These are phyloP conservation scores for Heliconius ismenius DNA, from an alignment of 2,888 invertebrate genomes.

Conservation along the genomic window DNA sequence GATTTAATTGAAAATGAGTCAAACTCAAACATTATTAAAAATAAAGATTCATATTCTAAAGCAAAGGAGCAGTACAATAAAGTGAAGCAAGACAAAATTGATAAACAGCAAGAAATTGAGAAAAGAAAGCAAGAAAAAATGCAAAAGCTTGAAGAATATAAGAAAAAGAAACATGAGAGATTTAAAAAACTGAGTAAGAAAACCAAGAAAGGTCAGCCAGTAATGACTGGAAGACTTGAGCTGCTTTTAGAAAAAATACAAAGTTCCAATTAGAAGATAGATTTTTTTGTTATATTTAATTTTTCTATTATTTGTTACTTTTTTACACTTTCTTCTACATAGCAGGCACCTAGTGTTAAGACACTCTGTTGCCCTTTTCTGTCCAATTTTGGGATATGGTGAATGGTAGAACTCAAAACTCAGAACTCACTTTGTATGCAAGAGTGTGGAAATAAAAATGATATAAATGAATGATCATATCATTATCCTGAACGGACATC, in stretches of 20 bases:
- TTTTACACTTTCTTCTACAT: neutral
- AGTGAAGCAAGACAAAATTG: slow-evolving; percentile 80
- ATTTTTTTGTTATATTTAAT: neutral
- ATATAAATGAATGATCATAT: too few species aligned
- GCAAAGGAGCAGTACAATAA: slow-evolving; percentile 80
- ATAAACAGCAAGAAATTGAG: slow-evolving; percentile 72
- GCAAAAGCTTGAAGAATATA: slow-evolving; percentile 85
- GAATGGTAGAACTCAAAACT: too few species aligned
- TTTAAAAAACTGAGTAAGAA: slow-evolving; percentile 88
- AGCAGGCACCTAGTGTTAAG: neutral
- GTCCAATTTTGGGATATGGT: neutral
- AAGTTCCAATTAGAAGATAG: slow-evolving; percentile 25
- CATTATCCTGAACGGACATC: too few species aligned
- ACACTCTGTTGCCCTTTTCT: neutral
- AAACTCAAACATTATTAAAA: slow-evolving; percentile 45
- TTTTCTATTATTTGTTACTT: neutral
- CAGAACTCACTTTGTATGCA: too few species aligned
- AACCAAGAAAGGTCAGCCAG: slow-evolving; percentile 91
- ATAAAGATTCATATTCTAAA: slow-evolving; percentile 72
- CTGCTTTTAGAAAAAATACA: slow-evolving; percentile 82
- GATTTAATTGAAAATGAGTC: slow-evolving; percentile 61
- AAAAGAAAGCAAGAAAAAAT: slow-evolving; percentile 81
- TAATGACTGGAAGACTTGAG: slow-evolving; percentile 91
- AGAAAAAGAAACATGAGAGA: slow-evolving; percentile 85
- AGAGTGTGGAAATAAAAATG: too few species aligned